Base-by-base conservation (phyloP, 2,113 vertebrate species). In the Aix galericulata region DNA sequence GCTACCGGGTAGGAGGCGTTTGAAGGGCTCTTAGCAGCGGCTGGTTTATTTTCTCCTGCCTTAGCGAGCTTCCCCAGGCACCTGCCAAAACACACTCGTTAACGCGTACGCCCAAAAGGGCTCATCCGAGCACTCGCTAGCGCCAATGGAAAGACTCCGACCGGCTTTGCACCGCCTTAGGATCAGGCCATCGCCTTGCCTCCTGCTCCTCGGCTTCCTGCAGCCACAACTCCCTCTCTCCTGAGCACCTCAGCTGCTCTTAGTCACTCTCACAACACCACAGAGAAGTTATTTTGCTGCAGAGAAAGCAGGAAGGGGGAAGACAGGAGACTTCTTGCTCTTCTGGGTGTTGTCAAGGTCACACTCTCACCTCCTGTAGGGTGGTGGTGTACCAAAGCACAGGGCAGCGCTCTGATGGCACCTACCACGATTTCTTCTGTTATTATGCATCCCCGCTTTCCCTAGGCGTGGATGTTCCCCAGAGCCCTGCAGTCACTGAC, bases 71-170 rank as follows among this genome's bases (percentile, higher is more conserved):
- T 91, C 50, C 27, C 72, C 26, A 18, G 38, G 90, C 82, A 96
- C 93, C 94, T 95, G 96, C 92, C 94, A 91, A 93, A 88, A 75
- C 88, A 52, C 72, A 25, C 80, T 90, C 46, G 2, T 75, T 77
- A 90, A 86, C 82, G 59, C 79, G 31, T 60, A 82, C 91, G 46
- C 79, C 82, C 93, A 2, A 36, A 38, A 50, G 82, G 85, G 76
- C 93, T 91, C 93, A 27, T 52, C 92, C 90, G 86, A 93, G 76
- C 75, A 77, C 76, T 83, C 56, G 73, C 31, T 31, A 50, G 38
- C 10, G 76, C 91, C 94, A 67, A 82, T 88, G 82, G 82, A 63
- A 91, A 89, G 93, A 0, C 63, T 78, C 67, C 17, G 34, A 50
- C 75, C 1, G 71, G 72, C 79, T 93, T 88, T 74, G 63, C 22